Percentiles rank a stretch among this genome's conserved stretches.
Conservation (phyloP, 30 jellyfish, hydroid and myxozoan genomes). For the Calvadosia cruxmelitensis region DNA sequence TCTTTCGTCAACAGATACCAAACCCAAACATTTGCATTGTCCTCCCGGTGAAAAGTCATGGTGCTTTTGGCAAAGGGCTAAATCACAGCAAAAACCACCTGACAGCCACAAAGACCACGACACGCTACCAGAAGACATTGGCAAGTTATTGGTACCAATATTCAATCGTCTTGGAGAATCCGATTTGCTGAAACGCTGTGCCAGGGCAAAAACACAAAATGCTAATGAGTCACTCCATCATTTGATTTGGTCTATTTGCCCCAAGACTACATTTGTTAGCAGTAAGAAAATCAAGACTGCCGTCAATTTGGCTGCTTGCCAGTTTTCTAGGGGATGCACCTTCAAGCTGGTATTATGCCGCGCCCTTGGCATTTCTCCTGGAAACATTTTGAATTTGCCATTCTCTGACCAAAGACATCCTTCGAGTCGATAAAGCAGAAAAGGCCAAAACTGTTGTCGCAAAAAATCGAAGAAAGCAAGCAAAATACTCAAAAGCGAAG, state of each 20-base stretch:
- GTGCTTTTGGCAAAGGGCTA: constrained; percentile 17
- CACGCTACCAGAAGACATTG: constrained; percentile 21
- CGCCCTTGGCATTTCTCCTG: constrained; percentile 12
- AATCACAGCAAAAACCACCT: constrained; percentile 5
- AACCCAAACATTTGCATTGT: constrained; percentile 4
- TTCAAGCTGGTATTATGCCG: constrained; percentile 4
- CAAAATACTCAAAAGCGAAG: not conserved
- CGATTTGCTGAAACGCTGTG: constrained; percentile 8
- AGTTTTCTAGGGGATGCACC: constrained; percentile 12
- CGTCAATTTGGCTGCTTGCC: constrained; percentile 15
- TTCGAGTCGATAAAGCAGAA: not conserved
- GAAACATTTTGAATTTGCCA: not conserved
- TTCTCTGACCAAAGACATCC: too few relatives aligned
- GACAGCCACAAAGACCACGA: constrained; percentile 25
- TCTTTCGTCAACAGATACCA: too few relatives aligned
- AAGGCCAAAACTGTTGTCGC: not conserved
- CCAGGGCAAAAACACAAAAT: constrained; percentile 22
- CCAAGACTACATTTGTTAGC: constrained; percentile 20
- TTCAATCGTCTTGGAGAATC: constrained; percentile 8
- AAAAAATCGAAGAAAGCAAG: constrained; percentile 10
- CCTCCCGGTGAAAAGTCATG: constrained; percentile 15
- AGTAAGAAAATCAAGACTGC: constrained; percentile 21
- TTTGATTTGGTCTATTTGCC: constrained; percentile 15
- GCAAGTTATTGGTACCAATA: constrained; percentile 22
- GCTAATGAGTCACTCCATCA: constrained; percentile 15